Conservation (phyloP, 2,888 invertebrate genomes). For the Ennomos quercinarius region DNA sequence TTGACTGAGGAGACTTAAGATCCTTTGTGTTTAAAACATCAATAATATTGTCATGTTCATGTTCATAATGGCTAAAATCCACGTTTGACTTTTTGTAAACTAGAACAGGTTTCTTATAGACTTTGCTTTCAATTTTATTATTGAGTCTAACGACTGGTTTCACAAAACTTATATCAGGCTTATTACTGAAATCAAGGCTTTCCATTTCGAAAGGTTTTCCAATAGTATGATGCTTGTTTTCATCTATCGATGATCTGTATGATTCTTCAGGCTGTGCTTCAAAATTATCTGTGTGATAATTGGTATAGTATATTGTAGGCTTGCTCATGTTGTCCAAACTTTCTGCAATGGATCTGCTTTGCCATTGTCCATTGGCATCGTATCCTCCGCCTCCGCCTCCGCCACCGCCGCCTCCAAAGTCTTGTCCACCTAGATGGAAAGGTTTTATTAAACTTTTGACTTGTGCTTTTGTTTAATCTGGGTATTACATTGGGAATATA, state of each 20-base stretch:
- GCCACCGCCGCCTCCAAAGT: constrained; percentile 62
- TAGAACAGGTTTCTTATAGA: constrained; percentile 31
- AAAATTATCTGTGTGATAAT: constrained; percentile 20
- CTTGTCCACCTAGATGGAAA: constrained; percentile 68
- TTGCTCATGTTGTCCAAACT: constrained; percentile 42
- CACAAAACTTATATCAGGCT: constrained; percentile 34
- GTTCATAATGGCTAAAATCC: constrained; percentile 24
- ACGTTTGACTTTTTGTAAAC: constrained; percentile 40
- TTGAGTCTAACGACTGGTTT: constrained; percentile 46
- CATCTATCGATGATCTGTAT: background rate
- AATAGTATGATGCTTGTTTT: background rate
- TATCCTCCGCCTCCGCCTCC: constrained; percentile 59
- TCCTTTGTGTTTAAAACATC: constrained; percentile 2
- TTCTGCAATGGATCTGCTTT: constrained; percentile 70
- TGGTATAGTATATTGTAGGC: constrained; percentile 40
- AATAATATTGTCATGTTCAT: constrained; percentile 5
- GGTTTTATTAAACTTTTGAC: constrained; percentile 47
- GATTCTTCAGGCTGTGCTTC: background rate
- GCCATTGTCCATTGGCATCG: constrained; percentile 80
- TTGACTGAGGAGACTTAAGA: background rate
- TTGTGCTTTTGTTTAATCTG: constrained; percentile 26
- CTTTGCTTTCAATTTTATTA: constrained; percentile 38
- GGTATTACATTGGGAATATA: constrained; percentile 65
- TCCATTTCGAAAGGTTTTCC: background rate
- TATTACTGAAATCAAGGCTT: constrained; percentile 8